These are phyloP conservation scores for Diplazon laetatorius DNA, from an alignment of 2,888 invertebrate genomes.

Conservation along the genomic window DNA sequence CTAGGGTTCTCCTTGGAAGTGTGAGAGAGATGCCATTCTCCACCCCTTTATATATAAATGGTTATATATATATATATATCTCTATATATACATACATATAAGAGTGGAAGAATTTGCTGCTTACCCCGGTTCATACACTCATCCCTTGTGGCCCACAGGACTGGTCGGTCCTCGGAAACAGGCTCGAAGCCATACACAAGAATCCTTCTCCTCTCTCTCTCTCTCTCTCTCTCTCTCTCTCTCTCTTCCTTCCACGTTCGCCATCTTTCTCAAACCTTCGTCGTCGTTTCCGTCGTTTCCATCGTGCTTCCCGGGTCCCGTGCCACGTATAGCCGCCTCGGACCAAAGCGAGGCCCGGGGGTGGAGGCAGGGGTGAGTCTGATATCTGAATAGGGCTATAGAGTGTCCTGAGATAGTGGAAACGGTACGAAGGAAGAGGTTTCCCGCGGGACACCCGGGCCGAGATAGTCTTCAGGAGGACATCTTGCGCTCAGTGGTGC, in stretches of 20 bases:
- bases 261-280: slow-evolving; percentile 41
- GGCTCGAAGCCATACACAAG: slow-evolving; percentile 41
- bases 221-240: slow-evolving; percentile 37
- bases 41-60: slow-evolving; percentile 23
- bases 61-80: too few relatives aligned
- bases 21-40: slow-evolving; percentile 44
- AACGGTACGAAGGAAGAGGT: slow-evolving; percentile 69
- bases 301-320: slow-evolving; percentile 31
- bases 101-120: slow-evolving; percentile 73
- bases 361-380: slow-evolving; percentile 76
- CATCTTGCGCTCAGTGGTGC: slow-evolving; percentile 79
- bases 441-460: slow-evolving; percentile 80
- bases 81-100: too few relatives aligned
- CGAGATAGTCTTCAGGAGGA: slow-evolving; percentile 82
- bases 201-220: neutral
- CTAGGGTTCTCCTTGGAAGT: slow-evolving; percentile 32
- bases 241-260: slow-evolving; percentile 27
- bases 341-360: slow-evolving; percentile 70
- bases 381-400: slow-evolving; percentile 82
- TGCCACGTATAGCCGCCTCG: slow-evolving; percentile 45
- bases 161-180: slow-evolving; percentile 70
- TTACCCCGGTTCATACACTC: slow-evolving; percentile 70
- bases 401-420: slow-evolving; percentile 81
- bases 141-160: slow-evolving; percentile 66
- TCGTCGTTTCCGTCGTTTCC: slow-evolving; percentile 42